Base-by-base conservation (phyloP, 2,113 vertebrate genomes). In the Glaucidium brasilianum region DNA sequence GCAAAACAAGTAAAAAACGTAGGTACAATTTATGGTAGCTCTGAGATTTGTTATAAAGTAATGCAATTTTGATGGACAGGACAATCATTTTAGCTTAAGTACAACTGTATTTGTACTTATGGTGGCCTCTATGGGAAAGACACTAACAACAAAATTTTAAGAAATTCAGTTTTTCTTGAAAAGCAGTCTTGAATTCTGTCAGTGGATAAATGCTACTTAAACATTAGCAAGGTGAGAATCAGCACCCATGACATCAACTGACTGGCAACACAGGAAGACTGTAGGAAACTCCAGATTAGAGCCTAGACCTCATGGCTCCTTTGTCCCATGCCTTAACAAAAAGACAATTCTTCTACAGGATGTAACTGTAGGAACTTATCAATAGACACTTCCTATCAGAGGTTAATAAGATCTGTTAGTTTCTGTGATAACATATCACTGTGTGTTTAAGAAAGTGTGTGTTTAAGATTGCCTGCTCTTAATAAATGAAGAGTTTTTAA, bases 361-460 rank as follows among this genome's bases (percentile, higher is more conserved):
- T 96, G 76, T 74, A 94, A 92, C 83, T 93, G 94, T 55, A 95
- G 87, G 86, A 96, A 97, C 92, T 96, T 96, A 94, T 95, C 96
- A 96, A 78, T 82, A 76, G 75, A 94, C 96, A 96, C 95, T 94
- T 96, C 91, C 93, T 89, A 96, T 90, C 95, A 77, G 50, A 62
- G 72, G 53, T 79, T 87, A 94, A 50, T 90, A 86, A 73, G 91
- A 97, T 92, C 89, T 94, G 89, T 67, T 95, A 53, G 56, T 75
- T 91, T 93, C 93, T 88, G 69, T 43, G 89, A 97, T 87, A 97
- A 91, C 92, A 81, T 49, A 95, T 88, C 59, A 83, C 45, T 90
- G 90, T 79, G n/a, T n/a, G n/a, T n/a, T n/a, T n/a, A n/a, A n/a
- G n/a, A 89, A 97, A 96, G 62, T 82, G 85, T 82, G 71, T 66